A percentile compares a stretch with the other conserved stretches of the same genome.
Conservation (phyloP, 1,140 invertebrate species). For the Monomorium pharaonis region DNA sequence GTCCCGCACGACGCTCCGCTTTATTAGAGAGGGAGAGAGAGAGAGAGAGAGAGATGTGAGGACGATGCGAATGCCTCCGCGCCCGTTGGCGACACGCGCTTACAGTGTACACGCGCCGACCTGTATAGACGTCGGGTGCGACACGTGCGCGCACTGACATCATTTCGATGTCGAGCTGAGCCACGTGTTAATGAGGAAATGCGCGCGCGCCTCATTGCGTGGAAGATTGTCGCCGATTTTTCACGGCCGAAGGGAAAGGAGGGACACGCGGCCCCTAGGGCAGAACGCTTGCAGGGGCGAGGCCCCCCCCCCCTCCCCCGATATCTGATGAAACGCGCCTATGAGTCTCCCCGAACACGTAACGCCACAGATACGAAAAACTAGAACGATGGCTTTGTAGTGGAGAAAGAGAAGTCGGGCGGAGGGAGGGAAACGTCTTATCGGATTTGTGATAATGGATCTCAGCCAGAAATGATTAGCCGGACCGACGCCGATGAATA, state of each 20-base stretch:
- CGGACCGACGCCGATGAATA: too few species aligned
- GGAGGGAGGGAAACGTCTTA: too few species aligned
- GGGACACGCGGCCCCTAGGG: neutral
- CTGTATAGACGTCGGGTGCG: neutral
- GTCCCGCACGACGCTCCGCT: neutral
- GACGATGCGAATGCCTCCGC: neutral
- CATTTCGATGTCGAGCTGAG: neutral
- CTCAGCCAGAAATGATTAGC: too few species aligned
- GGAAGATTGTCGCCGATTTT: neutral
- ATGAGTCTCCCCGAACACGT: neutral
- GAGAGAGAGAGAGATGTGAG: too few species aligned
- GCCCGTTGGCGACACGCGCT: neutral
- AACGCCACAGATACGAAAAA: neutral
- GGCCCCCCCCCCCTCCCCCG: too few species aligned
- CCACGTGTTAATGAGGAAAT: constrained; percentile 13
- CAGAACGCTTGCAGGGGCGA: neutral
- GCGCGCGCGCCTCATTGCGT: neutral
- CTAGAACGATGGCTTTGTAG: neutral
- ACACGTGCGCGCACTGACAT: constrained; percentile 34
- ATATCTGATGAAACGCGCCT: neutral
- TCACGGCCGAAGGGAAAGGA: neutral
- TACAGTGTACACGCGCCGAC: constrained; percentile 24
- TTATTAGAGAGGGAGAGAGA: constrained; percentile 17
- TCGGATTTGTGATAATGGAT: too few species aligned
- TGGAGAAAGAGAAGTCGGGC: neutral